Percentiles rank a stretch among this genome's conserved stretches.
phyloP scores from a whole-genome alignment of 2,888 invertebrate species.

The Habrosyne pyritoides region DNA sequence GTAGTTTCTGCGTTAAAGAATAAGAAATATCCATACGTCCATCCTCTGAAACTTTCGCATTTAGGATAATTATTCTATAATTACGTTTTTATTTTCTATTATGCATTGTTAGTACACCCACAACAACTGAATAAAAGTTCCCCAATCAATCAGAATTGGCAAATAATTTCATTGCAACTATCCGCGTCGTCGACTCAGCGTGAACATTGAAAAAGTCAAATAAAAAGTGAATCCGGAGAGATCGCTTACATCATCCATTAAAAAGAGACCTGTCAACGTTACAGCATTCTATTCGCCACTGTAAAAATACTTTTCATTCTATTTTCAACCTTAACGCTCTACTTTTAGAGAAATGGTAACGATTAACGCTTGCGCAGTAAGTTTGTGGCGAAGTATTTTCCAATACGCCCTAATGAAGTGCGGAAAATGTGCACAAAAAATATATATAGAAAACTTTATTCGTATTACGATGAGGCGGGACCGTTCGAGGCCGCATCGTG shows the following conservation, averaged over 20 bases:
- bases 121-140: too few species aligned
- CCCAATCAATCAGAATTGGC: conserved; percentile 27
- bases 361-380: background rate
- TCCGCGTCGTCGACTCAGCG: conserved; percentile 20
- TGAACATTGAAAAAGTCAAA: conserved; percentile 14
- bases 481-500: background rate
- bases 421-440: background rate
- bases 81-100: too few species aligned
- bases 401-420: conserved; percentile 1
- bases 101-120: too few species aligned
- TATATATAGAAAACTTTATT: background rate
- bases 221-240: conserved; percentile 9
- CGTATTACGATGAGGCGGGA: background rate
- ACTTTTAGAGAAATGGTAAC: background rate
- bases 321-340: background rate
- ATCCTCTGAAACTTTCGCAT: too few species aligned
- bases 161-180: conserved; percentile 23
- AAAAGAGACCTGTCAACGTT: conserved; percentile 18
- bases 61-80: too few species aligned
- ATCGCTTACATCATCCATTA: conserved; percentile 20
- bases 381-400: background rate
- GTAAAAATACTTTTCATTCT: background rate
- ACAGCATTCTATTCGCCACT: background rate
- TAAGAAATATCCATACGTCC: too few species aligned
- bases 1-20: too few species aligned